phyloP scores from a whole-genome alignment of 2,113 vertebrate species.

The Eulacestoma nigropectus region DNA sequence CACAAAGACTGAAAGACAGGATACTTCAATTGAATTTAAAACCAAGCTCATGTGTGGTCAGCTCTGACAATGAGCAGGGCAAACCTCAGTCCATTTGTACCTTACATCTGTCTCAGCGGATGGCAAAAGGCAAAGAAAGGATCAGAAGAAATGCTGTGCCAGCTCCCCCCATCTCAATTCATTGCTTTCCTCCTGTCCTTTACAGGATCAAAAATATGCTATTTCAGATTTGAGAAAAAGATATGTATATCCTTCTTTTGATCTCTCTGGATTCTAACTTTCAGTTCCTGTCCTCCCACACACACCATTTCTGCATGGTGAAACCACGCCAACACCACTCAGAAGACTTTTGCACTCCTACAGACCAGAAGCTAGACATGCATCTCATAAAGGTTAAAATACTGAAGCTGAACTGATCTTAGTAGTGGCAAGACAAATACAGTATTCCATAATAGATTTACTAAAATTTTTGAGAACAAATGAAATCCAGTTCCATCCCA shows the following conservation, averaged over 20 bases:
- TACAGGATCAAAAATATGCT: neutral
- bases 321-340: neutral
- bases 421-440: neutral
- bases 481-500: neutral
- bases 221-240: conserved; percentile 15
- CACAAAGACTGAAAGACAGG: neutral
- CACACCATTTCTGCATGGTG: neutral
- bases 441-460: neutral
- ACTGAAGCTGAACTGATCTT: neutral
- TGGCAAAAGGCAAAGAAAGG: neutral
- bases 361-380: neutral
- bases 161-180: neutral
- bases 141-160: neutral
- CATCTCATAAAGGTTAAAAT: neutral
- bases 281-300: conserved; percentile 47
- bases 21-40: neutral
- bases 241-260: conserved; percentile 11
- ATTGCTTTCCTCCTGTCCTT: neutral
- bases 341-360: conserved; percentile 30
- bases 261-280: conserved; percentile 4
- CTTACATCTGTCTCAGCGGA: neutral
- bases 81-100: neutral
- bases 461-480: neutral
- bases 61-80: neutral
- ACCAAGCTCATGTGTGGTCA: neutral